A percentile compares a stretch with the other conserved stretches of the same genome.
Conservation (phyloP, 2,113 vertebrate genomes). For the Ctenomys sociabilis region DNA sequence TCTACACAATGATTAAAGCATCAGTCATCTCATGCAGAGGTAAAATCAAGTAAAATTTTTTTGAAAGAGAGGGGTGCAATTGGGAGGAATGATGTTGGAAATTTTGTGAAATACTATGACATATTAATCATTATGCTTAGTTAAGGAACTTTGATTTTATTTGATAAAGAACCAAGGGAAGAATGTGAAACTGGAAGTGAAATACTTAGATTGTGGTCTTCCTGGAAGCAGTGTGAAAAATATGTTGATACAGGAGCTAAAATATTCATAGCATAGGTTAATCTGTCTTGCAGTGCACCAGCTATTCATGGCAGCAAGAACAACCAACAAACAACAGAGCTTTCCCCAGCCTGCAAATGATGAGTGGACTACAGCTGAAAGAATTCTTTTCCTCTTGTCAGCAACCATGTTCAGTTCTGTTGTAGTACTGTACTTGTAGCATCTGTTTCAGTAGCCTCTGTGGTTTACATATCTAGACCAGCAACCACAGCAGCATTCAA, state of each 20-base stretch:
- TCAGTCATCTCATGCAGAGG: background rate
- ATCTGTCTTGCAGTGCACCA: conserved; percentile 33
- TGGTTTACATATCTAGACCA: background rate
- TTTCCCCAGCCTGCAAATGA: background rate
- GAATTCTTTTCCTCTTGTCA: background rate
- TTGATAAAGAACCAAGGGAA: background rate
- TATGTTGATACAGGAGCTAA: background rate
- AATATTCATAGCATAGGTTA: background rate
- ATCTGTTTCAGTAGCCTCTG: background rate
- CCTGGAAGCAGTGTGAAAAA: conserved; percentile 1
- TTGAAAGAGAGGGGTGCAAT: background rate
- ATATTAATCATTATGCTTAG: background rate
- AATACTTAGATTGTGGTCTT: conserved; percentile 13
- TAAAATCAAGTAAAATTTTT: conserved; percentile 3
- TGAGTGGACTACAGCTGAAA: background rate
- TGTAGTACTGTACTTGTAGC: background rate
- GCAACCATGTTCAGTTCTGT: background rate
- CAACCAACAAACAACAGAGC: background rate
- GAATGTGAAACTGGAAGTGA: background rate
- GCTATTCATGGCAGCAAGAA: background rate
- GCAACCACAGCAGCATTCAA: background rate
- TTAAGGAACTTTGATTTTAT: conserved; percentile 4
- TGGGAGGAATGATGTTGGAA: background rate
- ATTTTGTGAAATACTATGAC: background rate
- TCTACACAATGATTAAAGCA: conserved; percentile 36